These are phyloP conservation scores for Gavia stellata DNA, from an alignment of 2,113 vertebrate species.

Conservation along the genomic window DNA sequence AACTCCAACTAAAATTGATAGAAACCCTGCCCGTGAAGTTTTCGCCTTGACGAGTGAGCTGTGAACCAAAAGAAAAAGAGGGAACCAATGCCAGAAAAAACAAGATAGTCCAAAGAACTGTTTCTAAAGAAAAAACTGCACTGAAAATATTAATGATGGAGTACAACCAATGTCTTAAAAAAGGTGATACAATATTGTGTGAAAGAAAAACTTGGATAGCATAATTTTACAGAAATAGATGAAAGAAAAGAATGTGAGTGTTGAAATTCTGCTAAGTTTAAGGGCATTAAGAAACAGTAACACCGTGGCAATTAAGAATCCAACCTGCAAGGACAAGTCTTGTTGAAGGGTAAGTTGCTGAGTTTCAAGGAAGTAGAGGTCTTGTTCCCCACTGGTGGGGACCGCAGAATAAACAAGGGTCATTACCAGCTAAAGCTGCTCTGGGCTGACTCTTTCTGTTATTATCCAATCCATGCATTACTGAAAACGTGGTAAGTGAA, in stretches of 20 bases:
- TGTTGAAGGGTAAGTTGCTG: background rate
- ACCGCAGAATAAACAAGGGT: background rate
- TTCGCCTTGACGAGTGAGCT: background rate
- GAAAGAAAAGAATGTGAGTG: background rate
- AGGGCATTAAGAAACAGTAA: background rate
- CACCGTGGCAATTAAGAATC: background rate
- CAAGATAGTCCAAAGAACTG: background rate
- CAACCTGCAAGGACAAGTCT: background rate
- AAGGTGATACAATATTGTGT: background rate
- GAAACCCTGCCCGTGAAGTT: background rate
- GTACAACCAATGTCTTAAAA: background rate
- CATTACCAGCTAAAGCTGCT: background rate
- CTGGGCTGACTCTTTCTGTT: background rate
- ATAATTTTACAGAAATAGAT: background rate
- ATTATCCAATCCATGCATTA: background rate
- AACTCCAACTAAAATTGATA: background rate
- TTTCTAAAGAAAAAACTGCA: background rate
- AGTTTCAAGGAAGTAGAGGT: background rate
- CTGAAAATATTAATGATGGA: background rate
- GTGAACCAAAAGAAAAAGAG: background rate
- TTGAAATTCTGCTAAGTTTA: background rate
- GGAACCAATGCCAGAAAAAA: background rate
- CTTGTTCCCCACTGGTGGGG: background rate
- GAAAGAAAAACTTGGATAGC: background rate
- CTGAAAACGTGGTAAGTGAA: background rate